Conservation (phyloP, 2,797 vertebrate genomes). For the Arrhamphus sclerolepis region DNA sequence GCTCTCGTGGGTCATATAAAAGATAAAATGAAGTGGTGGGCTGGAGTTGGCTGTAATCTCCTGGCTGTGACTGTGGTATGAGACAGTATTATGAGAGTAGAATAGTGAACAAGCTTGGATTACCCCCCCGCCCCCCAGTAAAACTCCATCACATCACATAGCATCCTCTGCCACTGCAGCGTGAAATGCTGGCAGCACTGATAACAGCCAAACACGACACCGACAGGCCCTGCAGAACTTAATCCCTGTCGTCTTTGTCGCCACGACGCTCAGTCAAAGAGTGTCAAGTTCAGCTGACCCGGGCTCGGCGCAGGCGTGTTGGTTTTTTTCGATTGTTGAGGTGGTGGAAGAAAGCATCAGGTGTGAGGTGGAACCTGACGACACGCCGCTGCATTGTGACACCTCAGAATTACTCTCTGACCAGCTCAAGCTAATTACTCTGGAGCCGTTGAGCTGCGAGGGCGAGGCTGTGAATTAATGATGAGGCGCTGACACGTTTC, state of each 20-base stretch:
- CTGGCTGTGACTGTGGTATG: too few species aligned
- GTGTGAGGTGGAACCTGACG: slow-evolving; percentile 68
- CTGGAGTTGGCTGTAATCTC: too few species aligned
- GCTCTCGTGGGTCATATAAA: too few species aligned
- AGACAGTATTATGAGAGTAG: too few species aligned
- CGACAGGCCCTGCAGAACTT: slow-evolving; percentile 31
- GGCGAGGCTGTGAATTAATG: slow-evolving; percentile 62
- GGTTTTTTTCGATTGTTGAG: slow-evolving; percentile 9
- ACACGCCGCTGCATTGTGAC: slow-evolving; percentile 38
- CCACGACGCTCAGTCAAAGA: slow-evolving; percentile 16
- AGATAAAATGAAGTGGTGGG: too few species aligned
- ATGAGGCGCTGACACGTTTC: slow-evolving; percentile 51
- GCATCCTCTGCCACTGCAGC: slow-evolving; percentile 5
- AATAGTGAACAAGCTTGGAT: not conserved
- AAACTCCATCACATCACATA: slow-evolving; percentile 9
- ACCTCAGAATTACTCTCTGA: slow-evolving; percentile 37
- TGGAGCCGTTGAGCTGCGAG: not conserved
- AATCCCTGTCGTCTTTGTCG: slow-evolving; percentile 58
- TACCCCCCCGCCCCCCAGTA: not conserved
- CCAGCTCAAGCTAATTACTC: slow-evolving; percentile 24
- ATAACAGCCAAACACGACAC: slow-evolving; percentile 29
- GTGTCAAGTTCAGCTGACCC: slow-evolving; percentile 63
- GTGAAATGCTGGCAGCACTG: slow-evolving; percentile 36
- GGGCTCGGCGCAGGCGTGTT: slow-evolving; percentile 14
- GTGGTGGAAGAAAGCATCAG: slow-evolving; percentile 48